Conservation (phyloP, 2,888 invertebrate genomes). For the Catocala sponsa region DNA sequence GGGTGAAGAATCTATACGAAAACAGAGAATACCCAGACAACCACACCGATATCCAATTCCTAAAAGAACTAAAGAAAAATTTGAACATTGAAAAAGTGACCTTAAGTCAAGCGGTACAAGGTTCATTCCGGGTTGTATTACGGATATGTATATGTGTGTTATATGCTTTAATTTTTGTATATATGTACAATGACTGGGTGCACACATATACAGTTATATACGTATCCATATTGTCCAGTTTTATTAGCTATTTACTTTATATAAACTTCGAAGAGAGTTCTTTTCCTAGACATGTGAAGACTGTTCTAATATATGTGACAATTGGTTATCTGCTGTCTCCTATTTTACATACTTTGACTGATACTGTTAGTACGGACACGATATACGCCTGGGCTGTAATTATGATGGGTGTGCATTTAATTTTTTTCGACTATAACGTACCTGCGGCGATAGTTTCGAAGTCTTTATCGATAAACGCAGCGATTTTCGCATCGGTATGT, state of each 20-base stretch:
- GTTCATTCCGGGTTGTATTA: constrained; percentile 93
- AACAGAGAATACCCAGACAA: constrained; percentile 96
- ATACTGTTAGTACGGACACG: constrained; percentile 98
- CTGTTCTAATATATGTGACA: constrained; percentile 93
- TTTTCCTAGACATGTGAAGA: constrained; percentile 90
- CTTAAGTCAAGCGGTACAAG: constrained; percentile 90
- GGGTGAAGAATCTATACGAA: constrained; percentile 97
- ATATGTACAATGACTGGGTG: constrained; percentile 91
- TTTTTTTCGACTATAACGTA: constrained; percentile 97
- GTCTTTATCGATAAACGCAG: constrained; percentile 97
- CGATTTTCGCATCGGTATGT: constrained; percentile 98
- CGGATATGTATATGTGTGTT: constrained; percentile 93
- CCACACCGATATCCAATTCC: constrained; percentile 95
- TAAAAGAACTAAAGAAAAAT: constrained; percentile 95
- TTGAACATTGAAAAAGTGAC: constrained; percentile 93
- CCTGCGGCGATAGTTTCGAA: constrained; percentile 96
- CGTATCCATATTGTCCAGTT: constrained; percentile 85
- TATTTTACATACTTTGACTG: constrained; percentile 97
- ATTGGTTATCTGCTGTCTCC: constrained; percentile 97
- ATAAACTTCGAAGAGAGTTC: constrained; percentile 67
- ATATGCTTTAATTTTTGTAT: constrained; percentile 92
- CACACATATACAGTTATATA: constrained; percentile 90
- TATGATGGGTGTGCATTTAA: constrained; percentile 95
- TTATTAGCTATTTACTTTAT: constrained; percentile 90
- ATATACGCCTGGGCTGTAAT: constrained; percentile 97